Evolutionary conservation across 2,888 invertebrate species (phyloP).

Genomic region (Thera britannica): DNA sequence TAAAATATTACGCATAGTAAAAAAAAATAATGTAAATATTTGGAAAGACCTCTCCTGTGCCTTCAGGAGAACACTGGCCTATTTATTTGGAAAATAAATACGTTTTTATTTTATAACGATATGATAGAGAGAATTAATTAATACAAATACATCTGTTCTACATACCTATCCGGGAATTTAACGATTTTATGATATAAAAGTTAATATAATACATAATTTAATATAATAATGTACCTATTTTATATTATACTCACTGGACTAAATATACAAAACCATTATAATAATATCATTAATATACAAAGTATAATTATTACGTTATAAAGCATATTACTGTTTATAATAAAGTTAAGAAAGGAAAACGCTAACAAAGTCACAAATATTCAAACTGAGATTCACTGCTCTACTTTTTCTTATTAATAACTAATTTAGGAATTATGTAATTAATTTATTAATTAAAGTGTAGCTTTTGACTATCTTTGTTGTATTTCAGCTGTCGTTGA

Average conservation of each 20-base stretch:
- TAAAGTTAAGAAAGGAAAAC: slow-evolving; percentile 1
- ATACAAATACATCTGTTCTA: too few relatives aligned
- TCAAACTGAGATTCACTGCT: slow-evolving; percentile 28
- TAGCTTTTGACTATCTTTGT: slow-evolving; percentile 37
- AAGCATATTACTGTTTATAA: not conserved
- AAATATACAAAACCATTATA: slow-evolving; percentile 3
- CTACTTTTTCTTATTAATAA: not conserved
- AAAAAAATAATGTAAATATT: too few relatives aligned
- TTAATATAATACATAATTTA: too few relatives aligned
- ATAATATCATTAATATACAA: not conserved
- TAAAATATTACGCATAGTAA: too few relatives aligned
- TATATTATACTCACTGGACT: not conserved
- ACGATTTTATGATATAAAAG: too few relatives aligned
- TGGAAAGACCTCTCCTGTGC: too few relatives aligned
- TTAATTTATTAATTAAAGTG: not conserved
- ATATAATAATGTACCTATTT: not conserved
- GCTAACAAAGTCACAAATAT: slow-evolving; percentile 5
- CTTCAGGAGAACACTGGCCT: too few relatives aligned
- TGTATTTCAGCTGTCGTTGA: slow-evolving; percentile 36
- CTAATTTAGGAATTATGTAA: not conserved
- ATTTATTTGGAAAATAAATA: too few relatives aligned
- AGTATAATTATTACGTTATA: not conserved
- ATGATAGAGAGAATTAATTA: too few relatives aligned
- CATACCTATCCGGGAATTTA: too few relatives aligned
- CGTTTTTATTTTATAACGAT: too few relatives aligned